Conservation (phyloP, 1,140 invertebrate species). For the Zaprionus kolodkinae region DNA sequence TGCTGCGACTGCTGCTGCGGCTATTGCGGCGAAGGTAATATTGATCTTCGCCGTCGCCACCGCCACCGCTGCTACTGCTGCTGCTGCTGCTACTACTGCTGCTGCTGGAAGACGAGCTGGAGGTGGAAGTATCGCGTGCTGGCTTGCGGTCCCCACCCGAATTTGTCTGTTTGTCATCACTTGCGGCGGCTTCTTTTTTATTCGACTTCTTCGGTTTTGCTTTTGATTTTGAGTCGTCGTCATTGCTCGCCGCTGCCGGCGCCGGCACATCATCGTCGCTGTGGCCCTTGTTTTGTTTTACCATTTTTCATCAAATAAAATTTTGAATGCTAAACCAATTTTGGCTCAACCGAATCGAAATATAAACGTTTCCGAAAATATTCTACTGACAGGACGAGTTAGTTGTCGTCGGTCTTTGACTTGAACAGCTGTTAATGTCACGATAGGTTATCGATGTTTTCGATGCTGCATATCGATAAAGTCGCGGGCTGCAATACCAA, state of each 20-base stretch:
- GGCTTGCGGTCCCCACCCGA: background rate
- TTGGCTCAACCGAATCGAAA: slow-evolving; percentile 20
- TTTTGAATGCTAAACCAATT: background rate
- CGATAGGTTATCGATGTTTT: slow-evolving; percentile 10
- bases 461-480: background rate
- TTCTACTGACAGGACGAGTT: background rate
- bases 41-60: slow-evolving; percentile 6
- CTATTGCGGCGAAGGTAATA: background rate
- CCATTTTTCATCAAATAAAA: slow-evolving; percentile 3
- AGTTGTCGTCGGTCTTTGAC: slow-evolving; percentile 22
- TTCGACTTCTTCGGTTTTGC: slow-evolving; percentile 4
- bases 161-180: slow-evolving; percentile 8
- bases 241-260: slow-evolving; percentile 1
- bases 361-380: slow-evolving; percentile 33
- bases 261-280: background rate
- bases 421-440: slow-evolving; percentile 30
- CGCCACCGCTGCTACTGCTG: slow-evolving; percentile 7
- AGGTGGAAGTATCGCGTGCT: slow-evolving; percentile 28
- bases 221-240: slow-evolving; percentile 25
- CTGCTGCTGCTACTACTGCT: slow-evolving; percentile 11
- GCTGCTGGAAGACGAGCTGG: slow-evolving; percentile 37
- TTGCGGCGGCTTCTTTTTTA: slow-evolving; percentile 20
- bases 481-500: background rate
- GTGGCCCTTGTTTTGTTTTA: slow-evolving; percentile 25
- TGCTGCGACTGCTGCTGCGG: slow-evolving; percentile 15